These are phyloP conservation scores for Epicauta chinensis DNA, from an alignment of 1,140 invertebrate species.

Conservation along the genomic window DNA sequence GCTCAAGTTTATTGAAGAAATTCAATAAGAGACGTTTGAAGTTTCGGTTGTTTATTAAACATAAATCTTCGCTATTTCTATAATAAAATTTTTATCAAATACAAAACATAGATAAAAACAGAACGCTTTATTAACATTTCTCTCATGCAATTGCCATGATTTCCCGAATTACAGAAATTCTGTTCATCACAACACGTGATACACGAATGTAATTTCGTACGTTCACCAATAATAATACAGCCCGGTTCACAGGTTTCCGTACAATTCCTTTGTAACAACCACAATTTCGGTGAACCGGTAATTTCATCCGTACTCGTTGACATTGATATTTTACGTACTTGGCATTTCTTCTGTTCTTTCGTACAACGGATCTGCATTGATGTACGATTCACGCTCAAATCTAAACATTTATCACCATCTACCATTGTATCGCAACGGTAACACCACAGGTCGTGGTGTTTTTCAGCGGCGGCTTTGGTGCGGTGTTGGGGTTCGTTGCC, in stretches of 20 bases:
- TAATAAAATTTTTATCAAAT: too few species aligned
- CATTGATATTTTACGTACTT: conserved; percentile 77
- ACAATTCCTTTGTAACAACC: conserved; percentile 76
- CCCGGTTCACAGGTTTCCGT: conserved; percentile 74
- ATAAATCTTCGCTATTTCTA: too few species aligned
- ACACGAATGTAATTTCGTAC: conserved; percentile 78
- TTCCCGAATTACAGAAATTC: conserved; percentile 63
- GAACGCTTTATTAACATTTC: too few species aligned
- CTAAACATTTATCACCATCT: conserved; percentile 60
- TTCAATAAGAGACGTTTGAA: too few species aligned
- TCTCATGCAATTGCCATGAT: background rate
- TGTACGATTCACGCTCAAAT: conserved; percentile 55
- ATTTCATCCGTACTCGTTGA: conserved; percentile 77
- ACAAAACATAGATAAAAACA: too few species aligned
- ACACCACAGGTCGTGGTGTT: conserved; percentile 70
- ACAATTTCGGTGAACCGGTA: conserved; percentile 66
- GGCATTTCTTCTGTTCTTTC: conserved; percentile 67
- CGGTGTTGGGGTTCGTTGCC: conserved; percentile 47
- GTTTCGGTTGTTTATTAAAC: too few species aligned
- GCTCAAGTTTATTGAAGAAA: too few species aligned
- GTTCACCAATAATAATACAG: conserved; percentile 78
- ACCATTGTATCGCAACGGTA: conserved; percentile 72
- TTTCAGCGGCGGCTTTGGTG: conserved; percentile 66
- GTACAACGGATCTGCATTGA: conserved; percentile 63
- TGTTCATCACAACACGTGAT: conserved; percentile 71